Base-by-base conservation (phyloP, 2,888 invertebrate species). In the Luperina testacea region DNA sequence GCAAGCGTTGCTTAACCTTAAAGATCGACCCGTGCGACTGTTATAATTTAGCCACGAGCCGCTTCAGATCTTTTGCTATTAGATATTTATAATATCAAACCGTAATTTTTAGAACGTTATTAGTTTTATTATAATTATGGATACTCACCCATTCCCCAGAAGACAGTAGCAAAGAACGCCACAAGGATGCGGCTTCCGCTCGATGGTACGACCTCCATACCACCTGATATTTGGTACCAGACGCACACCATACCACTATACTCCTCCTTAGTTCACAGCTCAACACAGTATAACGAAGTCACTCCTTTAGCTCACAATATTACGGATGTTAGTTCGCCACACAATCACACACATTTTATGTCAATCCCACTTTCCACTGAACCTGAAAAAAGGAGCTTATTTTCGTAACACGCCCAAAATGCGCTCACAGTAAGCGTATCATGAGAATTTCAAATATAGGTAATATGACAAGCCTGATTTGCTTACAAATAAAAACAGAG, bases 81-180 rank as follows among this genome's bases (percentile, higher is more conserved):
- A 45, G 1, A 11, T 17, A 27, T n/a, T 17, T 57, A 57, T 24
- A 24, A 17, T 9, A 15, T n/a, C n/a, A 32, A 75, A 57, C 4
- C 24, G n/a, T 53, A 45, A 45, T 51, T 51, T 42, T 15, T 3
- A 13, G 2, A 15, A 32, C 32, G 17, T n/a, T n/a, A 59, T 57
- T 45, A 53, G 42, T 17, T 45, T 45, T 42, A 45, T n/a, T 4
- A 17, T 27, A 67, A 20, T 61, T 72, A 57, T 20, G 42, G 53
- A 61, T 80, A 93, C 96, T 96, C 88, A 97, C 96, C 96, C 93
- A 96, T 96, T 87, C 96, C 96, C 96, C 96, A 96, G 86, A 96
- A 95, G 82, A 95, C 93, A 38, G 95, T 95, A 86, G 95, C 94
- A 89, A 96, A 94, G 92, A 96, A 96, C 72, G 95, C 96, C 95